These are phyloP conservation scores for Pyrocoelia pectoralis DNA, from an alignment of 2,888 invertebrate species.

Conservation along the genomic window DNA sequence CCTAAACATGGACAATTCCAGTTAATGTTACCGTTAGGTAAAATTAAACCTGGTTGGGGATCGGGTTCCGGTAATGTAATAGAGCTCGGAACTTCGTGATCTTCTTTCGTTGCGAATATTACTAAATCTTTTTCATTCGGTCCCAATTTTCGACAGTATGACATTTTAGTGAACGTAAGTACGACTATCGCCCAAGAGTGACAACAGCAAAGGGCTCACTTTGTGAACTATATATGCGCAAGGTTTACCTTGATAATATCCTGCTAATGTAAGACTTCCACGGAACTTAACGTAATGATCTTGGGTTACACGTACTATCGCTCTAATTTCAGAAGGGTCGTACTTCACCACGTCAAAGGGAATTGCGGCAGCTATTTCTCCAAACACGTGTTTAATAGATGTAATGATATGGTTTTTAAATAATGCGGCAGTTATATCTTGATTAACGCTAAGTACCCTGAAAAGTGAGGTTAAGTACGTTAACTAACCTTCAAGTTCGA, in stretches of 20 bases:
- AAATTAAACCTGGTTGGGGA: constrained; percentile 80
- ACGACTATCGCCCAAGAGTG: constrained; percentile 56
- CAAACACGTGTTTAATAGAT: constrained; percentile 64
- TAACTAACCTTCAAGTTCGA: constrained; percentile 16
- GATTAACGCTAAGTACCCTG: constrained; percentile 55
- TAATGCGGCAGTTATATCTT: constrained; percentile 61
- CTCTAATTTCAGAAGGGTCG: constrained; percentile 58
- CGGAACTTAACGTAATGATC: constrained; percentile 65
- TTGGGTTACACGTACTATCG: constrained; percentile 65
- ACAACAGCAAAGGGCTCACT: constrained; percentile 60
- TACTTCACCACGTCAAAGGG: constrained; percentile 68
- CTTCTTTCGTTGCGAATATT: constrained; percentile 82
- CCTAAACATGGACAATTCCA: constrained; percentile 98
- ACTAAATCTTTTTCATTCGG: constrained; percentile 79
- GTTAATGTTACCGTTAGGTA: constrained; percentile 89
- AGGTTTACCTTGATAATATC: constrained; percentile 59
- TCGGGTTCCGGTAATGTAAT: constrained; percentile 75
- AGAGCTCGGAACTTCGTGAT: constrained; percentile 76
- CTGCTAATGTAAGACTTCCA: constrained; percentile 65
- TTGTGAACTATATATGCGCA: constrained; percentile 66
- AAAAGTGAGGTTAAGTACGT: constrained; percentile 29
- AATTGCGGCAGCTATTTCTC: constrained; percentile 65
- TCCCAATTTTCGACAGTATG: constrained; percentile 61
- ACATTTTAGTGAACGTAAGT: constrained; percentile 58
- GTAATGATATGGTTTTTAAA: constrained; percentile 67